Evolutionary conservation across 1,140 invertebrate species (phyloP).

Genomic region (Brachionus calyciflorus): DNA sequence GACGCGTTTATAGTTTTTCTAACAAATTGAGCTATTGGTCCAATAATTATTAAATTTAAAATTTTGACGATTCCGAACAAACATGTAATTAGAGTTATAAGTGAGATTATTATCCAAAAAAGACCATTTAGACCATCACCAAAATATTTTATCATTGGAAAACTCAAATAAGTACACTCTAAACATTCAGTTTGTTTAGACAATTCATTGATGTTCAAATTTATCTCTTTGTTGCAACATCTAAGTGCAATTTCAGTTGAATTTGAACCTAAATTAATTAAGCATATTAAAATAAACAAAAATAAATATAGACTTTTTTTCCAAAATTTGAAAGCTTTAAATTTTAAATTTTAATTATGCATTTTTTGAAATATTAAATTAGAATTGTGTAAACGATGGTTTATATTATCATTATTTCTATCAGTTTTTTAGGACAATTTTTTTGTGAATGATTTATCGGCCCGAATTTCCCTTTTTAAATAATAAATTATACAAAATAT

Average conservation of each 20-base stretch:
- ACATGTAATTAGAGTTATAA: background rate
- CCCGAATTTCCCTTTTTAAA: too few species aligned
- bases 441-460: too few species aligned
- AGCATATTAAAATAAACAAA: too few species aligned
- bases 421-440: too few species aligned
- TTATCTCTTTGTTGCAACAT: background rate
- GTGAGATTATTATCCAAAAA: slow-evolving; percentile 21
- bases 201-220: background rate
- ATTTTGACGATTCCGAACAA: slow-evolving; percentile 31
- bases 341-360: too few species aligned
- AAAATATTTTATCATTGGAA: background rate
- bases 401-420: too few species aligned
- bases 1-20: slow-evolving; percentile 65
- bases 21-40: slow-evolving; percentile 63
- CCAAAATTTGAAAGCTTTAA: too few species aligned
- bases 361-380: too few species aligned
- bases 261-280: background rate
- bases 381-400: too few species aligned
- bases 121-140: slow-evolving; percentile 7
- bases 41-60: slow-evolving; percentile 49
- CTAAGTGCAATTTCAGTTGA: background rate
- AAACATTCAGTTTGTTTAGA: background rate
- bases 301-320: too few species aligned
- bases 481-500: too few species aligned
- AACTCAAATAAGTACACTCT: background rate